Evolutionary conservation across 2,888 invertebrate genomes (phyloP).

Genomic region (Hyppa rectilinea): DNA sequence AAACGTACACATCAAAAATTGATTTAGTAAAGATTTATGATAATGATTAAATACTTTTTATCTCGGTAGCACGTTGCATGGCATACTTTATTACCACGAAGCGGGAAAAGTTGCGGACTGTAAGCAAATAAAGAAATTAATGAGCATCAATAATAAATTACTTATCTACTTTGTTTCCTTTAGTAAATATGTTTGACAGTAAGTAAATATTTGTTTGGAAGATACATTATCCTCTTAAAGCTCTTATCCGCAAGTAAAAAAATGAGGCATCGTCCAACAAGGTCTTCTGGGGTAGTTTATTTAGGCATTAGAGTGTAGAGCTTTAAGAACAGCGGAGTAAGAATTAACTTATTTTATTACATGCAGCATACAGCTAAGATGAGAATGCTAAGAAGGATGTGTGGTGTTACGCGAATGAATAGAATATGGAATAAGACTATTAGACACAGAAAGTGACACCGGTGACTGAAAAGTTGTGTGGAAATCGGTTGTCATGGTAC

Average conservation of each 20-base stretch:
- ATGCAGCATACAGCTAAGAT: too few species aligned
- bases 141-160: not conserved
- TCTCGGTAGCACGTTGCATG: too few species aligned
- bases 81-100: not conserved
- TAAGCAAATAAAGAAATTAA: not conserved
- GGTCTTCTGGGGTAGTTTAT: constrained; percentile 21
- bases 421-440: too few species aligned
- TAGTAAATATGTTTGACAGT: not conserved
- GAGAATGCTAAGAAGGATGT: too few species aligned
- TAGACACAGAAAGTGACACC: too few species aligned
- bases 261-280: constrained; percentile 14
- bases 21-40: too few species aligned
- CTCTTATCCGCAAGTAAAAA: constrained; percentile 15
- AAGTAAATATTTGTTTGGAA: constrained; percentile 17
- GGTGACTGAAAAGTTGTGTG: too few species aligned
- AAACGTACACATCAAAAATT: too few species aligned
- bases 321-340: not conserved
- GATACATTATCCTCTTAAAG: constrained; percentile 6
- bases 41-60: too few species aligned
- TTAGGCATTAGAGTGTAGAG: constrained; percentile 15
- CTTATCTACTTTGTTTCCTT: not conserved
- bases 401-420: too few species aligned
- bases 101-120: not conserved
- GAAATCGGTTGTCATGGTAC: too few species aligned
- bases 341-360: too few species aligned